phyloP scores from a whole-genome alignment of 2,113 vertebrate genomes.

The Proterorhinus semilunaris region DNA sequence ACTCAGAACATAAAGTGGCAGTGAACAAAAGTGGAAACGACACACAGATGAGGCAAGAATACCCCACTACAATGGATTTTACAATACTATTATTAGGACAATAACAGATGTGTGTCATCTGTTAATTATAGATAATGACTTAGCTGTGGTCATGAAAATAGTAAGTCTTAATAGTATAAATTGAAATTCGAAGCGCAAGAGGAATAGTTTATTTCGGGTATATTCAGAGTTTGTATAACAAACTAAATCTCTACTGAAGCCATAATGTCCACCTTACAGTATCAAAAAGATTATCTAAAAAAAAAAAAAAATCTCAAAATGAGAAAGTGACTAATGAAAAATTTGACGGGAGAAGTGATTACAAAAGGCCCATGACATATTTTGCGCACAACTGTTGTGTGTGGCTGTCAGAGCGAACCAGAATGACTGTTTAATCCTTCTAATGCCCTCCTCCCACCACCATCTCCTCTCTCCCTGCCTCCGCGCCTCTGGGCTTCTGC shows the following conservation, averaged over 20 bases:
- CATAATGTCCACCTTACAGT: slow-evolving; percentile 3
- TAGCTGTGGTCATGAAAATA: too few species aligned
- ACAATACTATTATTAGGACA: not conserved
- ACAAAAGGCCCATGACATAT: slow-evolving; percentile 56
- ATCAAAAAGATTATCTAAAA: slow-evolving; percentile 4
- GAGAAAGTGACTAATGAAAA: slow-evolving; percentile 42
- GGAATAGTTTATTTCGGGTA: not conserved
- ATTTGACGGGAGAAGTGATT: slow-evolving; percentile 38
- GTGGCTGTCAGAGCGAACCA: slow-evolving; percentile 60
- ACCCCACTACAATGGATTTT: too few species aligned
- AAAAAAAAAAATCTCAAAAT: slow-evolving; percentile 15
- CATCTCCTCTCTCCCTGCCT: slow-evolving; percentile 32
- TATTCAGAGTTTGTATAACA: too few species aligned
- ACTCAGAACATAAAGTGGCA: not conserved
- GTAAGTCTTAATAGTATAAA: not conserved
- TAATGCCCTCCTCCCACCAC: slow-evolving; percentile 47
- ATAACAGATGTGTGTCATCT: not conserved
- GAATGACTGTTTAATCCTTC: slow-evolving; percentile 61
- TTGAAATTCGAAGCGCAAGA: not conserved
- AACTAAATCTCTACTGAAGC: not conserved
- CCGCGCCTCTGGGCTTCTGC: slow-evolving; percentile 33
- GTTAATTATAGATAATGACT: too few species aligned
- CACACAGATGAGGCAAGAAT: not conserved
- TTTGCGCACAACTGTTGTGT: slow-evolving; percentile 55
- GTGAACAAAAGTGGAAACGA: not conserved